Percentiles rank a stretch among this genome's conserved stretches.
Conservation (phyloP, 2,113 vertebrate genomes). For the Rhinopomastus cyanomelas region DNA sequence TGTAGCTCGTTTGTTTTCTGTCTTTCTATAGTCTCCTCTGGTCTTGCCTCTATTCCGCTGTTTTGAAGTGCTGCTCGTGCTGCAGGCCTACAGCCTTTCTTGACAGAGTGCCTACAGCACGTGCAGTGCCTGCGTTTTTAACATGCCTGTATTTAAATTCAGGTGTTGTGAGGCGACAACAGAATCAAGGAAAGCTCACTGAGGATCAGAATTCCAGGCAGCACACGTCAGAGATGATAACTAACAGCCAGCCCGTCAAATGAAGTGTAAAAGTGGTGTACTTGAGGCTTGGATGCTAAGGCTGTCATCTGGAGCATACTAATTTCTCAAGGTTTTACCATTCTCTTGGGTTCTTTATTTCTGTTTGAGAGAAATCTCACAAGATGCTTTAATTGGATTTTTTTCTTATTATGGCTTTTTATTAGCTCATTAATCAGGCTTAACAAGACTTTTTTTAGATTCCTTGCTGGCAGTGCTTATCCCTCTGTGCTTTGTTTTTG, state of each 20-base stretch:
- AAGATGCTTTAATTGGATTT: conserved; percentile 55
- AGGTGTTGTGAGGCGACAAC: neutral
- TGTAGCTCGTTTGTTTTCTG: neutral
- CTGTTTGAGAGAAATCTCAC: conserved; percentile 30
- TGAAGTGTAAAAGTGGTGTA: conserved; percentile 25
- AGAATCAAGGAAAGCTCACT: neutral
- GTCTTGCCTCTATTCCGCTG: neutral
- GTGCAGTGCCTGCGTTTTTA: neutral
- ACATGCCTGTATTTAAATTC: neutral
- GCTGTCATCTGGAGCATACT: neutral
- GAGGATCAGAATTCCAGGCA: neutral
- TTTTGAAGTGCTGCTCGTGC: neutral
- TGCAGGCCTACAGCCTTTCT: neutral
- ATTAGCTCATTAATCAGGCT: conserved; percentile 59
- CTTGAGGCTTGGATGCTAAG: neutral
- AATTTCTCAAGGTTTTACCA: conserved; percentile 47
- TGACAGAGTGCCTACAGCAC: neutral
- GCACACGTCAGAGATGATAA: neutral
- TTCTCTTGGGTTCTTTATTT: conserved; percentile 47
- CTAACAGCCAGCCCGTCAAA: conserved; percentile 11
- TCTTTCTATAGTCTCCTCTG: neutral
- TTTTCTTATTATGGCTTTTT: conserved; percentile 46
- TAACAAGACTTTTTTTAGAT: conserved; percentile 54
- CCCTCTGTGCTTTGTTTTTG: conserved; percentile 34
- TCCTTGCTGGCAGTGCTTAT: conserved; percentile 7